These are phyloP conservation scores for Cotesia vestalis DNA, from an alignment of 1,140 invertebrate genomes.

Conservation along the genomic window DNA sequence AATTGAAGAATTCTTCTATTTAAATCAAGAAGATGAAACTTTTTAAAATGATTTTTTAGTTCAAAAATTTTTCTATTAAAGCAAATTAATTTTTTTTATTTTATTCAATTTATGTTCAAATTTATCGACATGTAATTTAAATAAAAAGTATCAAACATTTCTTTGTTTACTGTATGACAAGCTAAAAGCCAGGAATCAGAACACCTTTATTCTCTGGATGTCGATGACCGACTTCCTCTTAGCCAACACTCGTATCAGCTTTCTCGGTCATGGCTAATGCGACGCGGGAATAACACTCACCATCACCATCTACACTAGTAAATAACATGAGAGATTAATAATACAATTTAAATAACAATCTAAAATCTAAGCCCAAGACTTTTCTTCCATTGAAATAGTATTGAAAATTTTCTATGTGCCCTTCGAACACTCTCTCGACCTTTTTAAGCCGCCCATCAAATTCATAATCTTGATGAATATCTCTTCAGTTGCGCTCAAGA, in stretches of 20 bases:
- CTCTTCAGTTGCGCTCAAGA: no score
- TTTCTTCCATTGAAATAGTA: not conserved
- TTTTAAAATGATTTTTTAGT: no score
- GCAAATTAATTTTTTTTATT: no score
- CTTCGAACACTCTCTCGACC: not conserved
- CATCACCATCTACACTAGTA: no score
- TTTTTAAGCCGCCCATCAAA: not conserved
- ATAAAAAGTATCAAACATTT: not conserved
- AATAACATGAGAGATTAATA: not conserved
- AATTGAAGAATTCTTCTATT: no score
- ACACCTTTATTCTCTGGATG: not conserved
- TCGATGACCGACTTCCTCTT: slow-evolving; percentile 21
- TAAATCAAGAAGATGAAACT: no score
- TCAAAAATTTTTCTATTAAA: no score
- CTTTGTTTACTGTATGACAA: slow-evolving; percentile 4
- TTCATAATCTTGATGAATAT: slow-evolving; percentile 2
- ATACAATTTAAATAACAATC: not conserved
- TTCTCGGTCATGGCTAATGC: slow-evolving; percentile 47
- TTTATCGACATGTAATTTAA: not conserved
- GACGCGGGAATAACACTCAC: not conserved
- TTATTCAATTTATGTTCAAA: no score
- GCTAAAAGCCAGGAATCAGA: not conserved
- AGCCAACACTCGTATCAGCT: slow-evolving; percentile 32
- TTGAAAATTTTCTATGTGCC: not conserved
- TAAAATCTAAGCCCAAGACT: not conserved